Evolutionary conservation across 64 coral and sea anemone genomes (phyloP).

Genomic region (Montipora cactus): DNA sequence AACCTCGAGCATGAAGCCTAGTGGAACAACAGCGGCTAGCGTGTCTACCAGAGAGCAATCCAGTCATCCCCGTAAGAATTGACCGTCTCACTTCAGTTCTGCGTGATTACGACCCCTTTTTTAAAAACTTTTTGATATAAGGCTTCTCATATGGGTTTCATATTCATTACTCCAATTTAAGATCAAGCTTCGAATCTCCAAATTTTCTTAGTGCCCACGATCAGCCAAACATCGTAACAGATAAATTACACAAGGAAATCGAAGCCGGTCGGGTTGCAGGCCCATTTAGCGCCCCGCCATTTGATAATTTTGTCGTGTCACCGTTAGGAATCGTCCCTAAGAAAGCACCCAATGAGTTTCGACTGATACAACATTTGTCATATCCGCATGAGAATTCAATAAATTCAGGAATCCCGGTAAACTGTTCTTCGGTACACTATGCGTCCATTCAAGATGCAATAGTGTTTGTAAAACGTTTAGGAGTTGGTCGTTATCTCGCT

Average conservation of each 20-base stretch:
- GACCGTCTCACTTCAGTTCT: neutral
- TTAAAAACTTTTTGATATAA: neutral
- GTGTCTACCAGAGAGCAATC: neutral
- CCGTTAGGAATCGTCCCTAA: conserved; percentile 66
- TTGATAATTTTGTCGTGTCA: conserved; percentile 25
- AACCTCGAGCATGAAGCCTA: too few relatives aligned
- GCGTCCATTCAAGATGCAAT: too few relatives aligned
- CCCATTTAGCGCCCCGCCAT: conserved; percentile 62
- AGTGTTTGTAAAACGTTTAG: too few relatives aligned
- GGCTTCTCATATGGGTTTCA: conserved; percentile 59
- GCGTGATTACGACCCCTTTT: neutral
- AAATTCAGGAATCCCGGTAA: neutral
- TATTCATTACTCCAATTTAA: conserved; percentile 24
- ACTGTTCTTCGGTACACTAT: too few relatives aligned
- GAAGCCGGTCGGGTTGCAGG: conserved; percentile 27
- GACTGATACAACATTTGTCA: conserved; percentile 30
- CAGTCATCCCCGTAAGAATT: conserved; percentile 46
- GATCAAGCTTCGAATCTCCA: neutral
- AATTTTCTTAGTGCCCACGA: conserved; percentile 37
- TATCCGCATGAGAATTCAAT: conserved; percentile 2
- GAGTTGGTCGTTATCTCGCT: too few relatives aligned
- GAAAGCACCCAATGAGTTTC: conserved; percentile 33
- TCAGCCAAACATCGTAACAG: conserved; percentile 8
- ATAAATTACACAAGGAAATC: conserved; percentile 50
- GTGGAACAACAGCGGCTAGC: neutral